A percentile compares a stretch with the other conserved stretches of the same genome.
These are phyloP conservation scores for Morus bassanus DNA, from an alignment of 2,797 vertebrate genomes.

Conservation along the genomic window DNA sequence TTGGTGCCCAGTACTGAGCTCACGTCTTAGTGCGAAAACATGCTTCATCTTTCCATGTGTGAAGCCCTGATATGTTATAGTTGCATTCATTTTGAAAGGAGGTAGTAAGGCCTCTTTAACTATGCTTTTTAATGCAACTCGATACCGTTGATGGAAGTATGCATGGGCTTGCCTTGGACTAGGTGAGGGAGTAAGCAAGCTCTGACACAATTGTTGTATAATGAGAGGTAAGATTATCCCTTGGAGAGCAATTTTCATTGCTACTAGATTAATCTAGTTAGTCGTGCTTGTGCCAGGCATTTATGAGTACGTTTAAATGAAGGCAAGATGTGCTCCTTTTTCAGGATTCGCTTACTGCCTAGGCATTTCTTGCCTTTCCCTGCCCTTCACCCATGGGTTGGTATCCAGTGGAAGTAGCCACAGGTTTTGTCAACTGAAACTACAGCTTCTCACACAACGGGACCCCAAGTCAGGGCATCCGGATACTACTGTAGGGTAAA, in stretches of 20 bases:
- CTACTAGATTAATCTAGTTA: background rate
- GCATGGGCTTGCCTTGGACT: background rate
- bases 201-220: background rate
- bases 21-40: background rate
- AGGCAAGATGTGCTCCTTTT: background rate
- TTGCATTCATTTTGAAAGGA: background rate
- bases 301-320: background rate
- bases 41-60: rapidly evolving
- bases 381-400: rapidly evolving
- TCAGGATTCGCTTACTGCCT: background rate
- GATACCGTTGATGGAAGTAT: background rate
- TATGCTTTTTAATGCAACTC: background rate
- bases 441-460: background rate
- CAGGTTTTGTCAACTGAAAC: background rate
- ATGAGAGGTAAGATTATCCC: background rate
- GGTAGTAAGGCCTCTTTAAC: background rate
- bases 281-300: background rate
- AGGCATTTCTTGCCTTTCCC: background rate
- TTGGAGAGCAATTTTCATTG: background rate
- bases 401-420: background rate
- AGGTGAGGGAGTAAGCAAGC: background rate
- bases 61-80: background rate
- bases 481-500: background rate
- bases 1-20: background rate
- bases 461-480: background rate